Conservation (phyloP, 1,140 invertebrate genomes). For the Calephelis nemesis region DNA sequence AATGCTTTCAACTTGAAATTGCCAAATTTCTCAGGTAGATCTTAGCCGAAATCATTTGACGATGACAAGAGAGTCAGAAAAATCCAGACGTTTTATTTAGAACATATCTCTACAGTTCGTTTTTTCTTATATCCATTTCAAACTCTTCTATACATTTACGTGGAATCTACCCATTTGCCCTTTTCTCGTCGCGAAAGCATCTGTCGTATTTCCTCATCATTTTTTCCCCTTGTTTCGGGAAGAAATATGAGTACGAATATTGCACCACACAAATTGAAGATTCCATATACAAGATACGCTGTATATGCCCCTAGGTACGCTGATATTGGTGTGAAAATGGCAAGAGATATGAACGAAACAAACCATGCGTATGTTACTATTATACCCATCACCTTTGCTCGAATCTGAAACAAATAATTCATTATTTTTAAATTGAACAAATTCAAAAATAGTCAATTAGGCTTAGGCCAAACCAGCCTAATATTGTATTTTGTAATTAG, state of each 20-base stretch:
- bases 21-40: too few species aligned
- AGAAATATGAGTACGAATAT: slow-evolving; percentile 30
- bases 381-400: slow-evolving; percentile 41
- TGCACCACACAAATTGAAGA: slow-evolving; percentile 35
- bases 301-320: slow-evolving; percentile 32
- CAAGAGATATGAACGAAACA: slow-evolving; percentile 31
- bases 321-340: slow-evolving; percentile 29
- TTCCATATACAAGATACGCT: slow-evolving; percentile 35
- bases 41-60: too few species aligned
- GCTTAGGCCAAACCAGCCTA: too few species aligned
- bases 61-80: too few species aligned
- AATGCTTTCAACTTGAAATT: too few species aligned
- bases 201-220: slow-evolving; percentile 39
- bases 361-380: slow-evolving; percentile 40
- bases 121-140: too few species aligned
- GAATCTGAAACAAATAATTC: slow-evolving; percentile 37
- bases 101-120: too few species aligned
- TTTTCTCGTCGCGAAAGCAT: not conserved
- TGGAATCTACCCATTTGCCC: not conserved
- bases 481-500: too few species aligned
- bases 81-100: too few species aligned
- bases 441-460: too few species aligned
- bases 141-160: not conserved
- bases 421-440: not conserved
- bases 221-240: slow-evolving; percentile 45